A percentile compares a stretch with the other conserved stretches of the same genome.
Evolutionary conservation across 2,888 invertebrate species (phyloP).

Genomic region (Troglohyphantes excavatus): DNA sequence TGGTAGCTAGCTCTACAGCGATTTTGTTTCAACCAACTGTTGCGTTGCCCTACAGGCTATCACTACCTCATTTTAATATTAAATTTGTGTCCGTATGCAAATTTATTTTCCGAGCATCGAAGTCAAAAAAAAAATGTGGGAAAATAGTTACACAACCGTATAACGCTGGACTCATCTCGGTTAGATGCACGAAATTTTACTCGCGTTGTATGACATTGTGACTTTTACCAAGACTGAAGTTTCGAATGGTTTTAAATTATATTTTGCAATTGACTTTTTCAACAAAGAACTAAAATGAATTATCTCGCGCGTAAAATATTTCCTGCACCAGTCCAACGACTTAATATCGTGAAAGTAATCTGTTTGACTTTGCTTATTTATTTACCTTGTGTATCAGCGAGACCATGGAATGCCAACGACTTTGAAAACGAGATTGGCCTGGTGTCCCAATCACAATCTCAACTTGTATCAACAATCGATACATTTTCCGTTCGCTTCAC

Average conservation of each 20-base stretch:
- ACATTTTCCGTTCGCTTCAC: conserved; percentile 23
- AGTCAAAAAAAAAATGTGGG: neutral
- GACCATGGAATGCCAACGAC: conserved; percentile 44
- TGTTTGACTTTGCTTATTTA: neutral
- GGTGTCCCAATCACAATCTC: neutral
- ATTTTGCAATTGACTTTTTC: neutral
- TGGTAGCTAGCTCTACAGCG: too few relatives aligned
- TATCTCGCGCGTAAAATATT: neutral
- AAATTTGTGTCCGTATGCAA: neutral
- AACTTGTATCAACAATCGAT: conserved; percentile 39
- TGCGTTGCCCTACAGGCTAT: too few relatives aligned
- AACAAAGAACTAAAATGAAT: neutral
- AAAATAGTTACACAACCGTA: neutral
- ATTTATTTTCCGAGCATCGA: neutral
- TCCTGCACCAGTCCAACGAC: neutral
- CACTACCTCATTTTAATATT: neutral
- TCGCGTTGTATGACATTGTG: neutral
- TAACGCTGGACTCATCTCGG: neutral
- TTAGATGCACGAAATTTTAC: neutral
- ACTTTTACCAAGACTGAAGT: neutral
- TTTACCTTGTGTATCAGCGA: conserved; percentile 4
- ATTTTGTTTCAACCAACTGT: too few relatives aligned
- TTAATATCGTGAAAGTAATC: neutral
- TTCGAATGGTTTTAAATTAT: neutral
- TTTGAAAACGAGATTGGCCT: conserved; percentile 13